Conservation (phyloP, 2,797 vertebrate species). For the Gallirallus australis region DNA sequence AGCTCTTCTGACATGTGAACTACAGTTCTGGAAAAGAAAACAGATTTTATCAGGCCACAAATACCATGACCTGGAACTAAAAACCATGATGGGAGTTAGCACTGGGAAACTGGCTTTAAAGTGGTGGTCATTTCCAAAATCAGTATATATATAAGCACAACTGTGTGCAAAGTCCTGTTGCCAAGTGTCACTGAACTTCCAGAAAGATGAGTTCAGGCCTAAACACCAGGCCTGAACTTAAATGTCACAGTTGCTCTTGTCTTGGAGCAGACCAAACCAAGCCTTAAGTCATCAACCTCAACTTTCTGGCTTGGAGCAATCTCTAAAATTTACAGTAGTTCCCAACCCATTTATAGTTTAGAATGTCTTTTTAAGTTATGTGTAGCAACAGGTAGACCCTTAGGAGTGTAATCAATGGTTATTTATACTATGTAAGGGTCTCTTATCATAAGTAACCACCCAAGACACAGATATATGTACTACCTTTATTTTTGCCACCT, state of each 20-base stretch:
- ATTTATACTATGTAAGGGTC: background rate
- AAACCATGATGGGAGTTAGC: background rate
- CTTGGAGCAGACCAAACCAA: background rate
- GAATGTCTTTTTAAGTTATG: background rate
- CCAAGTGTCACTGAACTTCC: background rate
- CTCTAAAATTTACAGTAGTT: background rate
- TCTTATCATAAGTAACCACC: background rate
- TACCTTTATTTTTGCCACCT: background rate
- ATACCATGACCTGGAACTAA: background rate
- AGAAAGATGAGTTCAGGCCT: background rate
- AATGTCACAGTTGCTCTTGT: background rate
- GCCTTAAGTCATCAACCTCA: background rate
- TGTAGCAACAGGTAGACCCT: background rate
- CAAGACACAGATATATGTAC: background rate
- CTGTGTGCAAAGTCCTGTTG: background rate
- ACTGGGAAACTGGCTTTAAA: background rate
- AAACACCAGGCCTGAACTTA: background rate
- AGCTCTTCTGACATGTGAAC: conserved; percentile 96
- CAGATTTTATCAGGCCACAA: background rate
- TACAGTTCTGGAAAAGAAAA: conserved; percentile 89
- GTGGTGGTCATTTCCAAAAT: background rate
- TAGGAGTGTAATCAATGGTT: background rate
- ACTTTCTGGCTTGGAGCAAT: background rate
- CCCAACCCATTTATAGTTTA: background rate
- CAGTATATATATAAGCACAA: background rate